phyloP scores from a whole-genome alignment of 2,888 invertebrate genomes.

The Xestoiulus laeticollis region DNA sequence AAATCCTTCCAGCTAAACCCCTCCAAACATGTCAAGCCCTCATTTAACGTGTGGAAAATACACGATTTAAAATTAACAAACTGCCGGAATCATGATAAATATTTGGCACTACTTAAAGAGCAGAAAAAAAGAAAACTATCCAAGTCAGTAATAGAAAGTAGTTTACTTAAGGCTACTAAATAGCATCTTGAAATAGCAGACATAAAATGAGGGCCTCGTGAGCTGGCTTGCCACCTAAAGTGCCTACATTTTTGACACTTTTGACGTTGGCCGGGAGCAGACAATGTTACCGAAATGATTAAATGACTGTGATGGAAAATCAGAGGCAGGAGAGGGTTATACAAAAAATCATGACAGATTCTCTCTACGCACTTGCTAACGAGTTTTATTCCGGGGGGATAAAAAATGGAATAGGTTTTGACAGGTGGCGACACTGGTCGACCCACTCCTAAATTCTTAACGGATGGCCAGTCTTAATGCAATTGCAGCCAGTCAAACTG shows the following conservation, averaged over 20 bases:
- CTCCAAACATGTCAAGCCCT: neutral
- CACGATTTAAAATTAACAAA: neutral
- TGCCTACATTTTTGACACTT: slow-evolving; percentile 42
- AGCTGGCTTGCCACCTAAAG: slow-evolving; percentile 5
- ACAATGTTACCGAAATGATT: slow-evolving; percentile 39
- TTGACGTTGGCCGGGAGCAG: slow-evolving; percentile 47
- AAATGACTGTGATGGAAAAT: slow-evolving; percentile 47
- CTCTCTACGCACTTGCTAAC: slow-evolving; percentile 9
- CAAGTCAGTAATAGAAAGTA: neutral
- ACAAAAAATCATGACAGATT: slow-evolving; percentile 42
- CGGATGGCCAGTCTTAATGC: neutral
- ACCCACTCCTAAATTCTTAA: neutral
- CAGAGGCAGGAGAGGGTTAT: slow-evolving; percentile 8
- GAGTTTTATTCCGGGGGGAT: neutral
- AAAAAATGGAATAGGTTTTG: slow-evolving; percentile 5
- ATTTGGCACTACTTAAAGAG: neutral
- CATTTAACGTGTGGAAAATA: neutral
- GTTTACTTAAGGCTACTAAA: slow-evolving; percentile 5
- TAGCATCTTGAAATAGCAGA: neutral
- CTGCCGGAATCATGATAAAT: neutral
- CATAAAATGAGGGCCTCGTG: neutral
- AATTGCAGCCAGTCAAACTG: neutral
- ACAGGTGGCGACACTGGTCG: slow-evolving; percentile 31
- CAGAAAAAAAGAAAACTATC: neutral
- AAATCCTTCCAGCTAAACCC: neutral